Base-by-base conservation (phyloP, 2,113 vertebrate genomes). In the Albula glossodonta region DNA sequence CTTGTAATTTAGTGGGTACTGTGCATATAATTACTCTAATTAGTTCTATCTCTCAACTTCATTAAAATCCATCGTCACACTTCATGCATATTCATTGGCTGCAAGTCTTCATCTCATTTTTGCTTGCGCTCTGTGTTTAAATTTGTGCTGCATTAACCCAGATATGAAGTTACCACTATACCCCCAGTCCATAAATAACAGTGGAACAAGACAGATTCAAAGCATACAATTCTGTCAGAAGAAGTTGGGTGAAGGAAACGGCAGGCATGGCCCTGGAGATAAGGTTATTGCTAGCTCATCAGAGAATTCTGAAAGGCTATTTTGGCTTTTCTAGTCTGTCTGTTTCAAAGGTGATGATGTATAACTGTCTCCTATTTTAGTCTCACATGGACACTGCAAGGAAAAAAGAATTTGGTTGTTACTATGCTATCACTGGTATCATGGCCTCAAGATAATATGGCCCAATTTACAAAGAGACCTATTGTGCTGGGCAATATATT, bases 21-120 rank as follows among this genome's bases (percentile, higher is more conserved):
- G 89, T 91, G 86, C 77, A 90, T 92, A 87, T 93, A 93, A 94
- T 95, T 90, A 92, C 91, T 90, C 89, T 93, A 92, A 94, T 95
- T 94, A 93, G 79, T 85, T 79, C 88, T 91, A 90, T 90, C 89
- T 81, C 83, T 88, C 81, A 88, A 88, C 89, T 91, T 91, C 74
- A 87, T 89, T 93, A 89, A 89, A 83, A 90, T 90, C 90, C 88
- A 86, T 88, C 87, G 85, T 84, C 87, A 88, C 80, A 82, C 78
- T 79, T 89, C 88, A 91, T 84, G 83, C 91, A 90, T 90, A 89
- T 89, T 86, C 89, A 91, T 89, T 84, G 22, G 79, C 85, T 79
- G 82, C 85, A 88, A 90, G 88, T 87, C 87, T 84, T 86, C 85
- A 85, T 83, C 85, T 78, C 60, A 0, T 22, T 87, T 84, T 85